These are phyloP conservation scores for Candoia aspera DNA, from an alignment of 2,113 vertebrate genomes.

Conservation along the genomic window DNA sequence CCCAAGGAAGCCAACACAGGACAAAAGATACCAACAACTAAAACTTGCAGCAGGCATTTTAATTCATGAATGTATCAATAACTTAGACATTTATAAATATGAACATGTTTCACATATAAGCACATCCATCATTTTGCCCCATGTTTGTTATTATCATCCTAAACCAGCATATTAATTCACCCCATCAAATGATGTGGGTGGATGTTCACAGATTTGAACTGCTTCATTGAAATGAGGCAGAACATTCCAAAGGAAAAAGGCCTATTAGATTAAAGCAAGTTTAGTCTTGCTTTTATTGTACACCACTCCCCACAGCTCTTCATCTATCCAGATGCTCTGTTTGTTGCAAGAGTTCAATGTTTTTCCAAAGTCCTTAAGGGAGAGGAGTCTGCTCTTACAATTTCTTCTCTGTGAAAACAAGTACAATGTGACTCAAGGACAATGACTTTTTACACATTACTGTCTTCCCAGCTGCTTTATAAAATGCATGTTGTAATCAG, in stretches of 20 bases:
- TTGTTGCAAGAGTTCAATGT: not conserved
- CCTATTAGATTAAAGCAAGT: not conserved
- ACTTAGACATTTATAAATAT: not conserved
- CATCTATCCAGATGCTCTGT: not conserved
- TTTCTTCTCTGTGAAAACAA: rapidly evolving
- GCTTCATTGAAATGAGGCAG: not conserved
- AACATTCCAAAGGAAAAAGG: not conserved
- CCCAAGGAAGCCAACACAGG: not conserved
- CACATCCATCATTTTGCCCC: not conserved
- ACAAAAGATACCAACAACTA: not conserved
- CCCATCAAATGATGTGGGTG: not conserved
- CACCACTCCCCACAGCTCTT: not conserved
- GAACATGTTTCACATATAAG: not conserved
- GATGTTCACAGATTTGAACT: not conserved
- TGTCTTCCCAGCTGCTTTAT: not conserved
- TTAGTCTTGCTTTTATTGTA: not conserved
- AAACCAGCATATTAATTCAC: not conserved
- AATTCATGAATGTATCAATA: not conserved
- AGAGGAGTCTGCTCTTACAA: not conserved
- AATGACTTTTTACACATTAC: not conserved
- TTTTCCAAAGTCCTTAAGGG: not conserved
- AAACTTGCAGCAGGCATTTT: not conserved
- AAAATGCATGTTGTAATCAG: not conserved
- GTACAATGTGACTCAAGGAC: not conserved
- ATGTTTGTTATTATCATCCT: not conserved